Percentiles rank a stretch among this genome's conserved stretches.
Conservation (phyloP, 1,140 invertebrate species). For the Temnothorax longispinosus region DNA sequence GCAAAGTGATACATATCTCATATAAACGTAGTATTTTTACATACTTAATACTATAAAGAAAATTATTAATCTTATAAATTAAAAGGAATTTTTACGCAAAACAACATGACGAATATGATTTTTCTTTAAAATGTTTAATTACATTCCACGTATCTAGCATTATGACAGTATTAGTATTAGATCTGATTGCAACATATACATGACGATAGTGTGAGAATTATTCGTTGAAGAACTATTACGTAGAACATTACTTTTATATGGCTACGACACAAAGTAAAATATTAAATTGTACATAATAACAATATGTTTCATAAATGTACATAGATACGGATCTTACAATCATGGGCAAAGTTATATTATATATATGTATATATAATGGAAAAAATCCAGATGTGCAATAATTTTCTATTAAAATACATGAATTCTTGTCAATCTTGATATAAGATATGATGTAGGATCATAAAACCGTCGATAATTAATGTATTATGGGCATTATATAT, state of each 20-base stretch:
- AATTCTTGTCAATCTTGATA: constrained; percentile 3
- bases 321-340: constrained; percentile 27
- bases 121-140: constrained; percentile 22
- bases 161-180: constrained; percentile 11
- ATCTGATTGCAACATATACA: constrained; percentile 42
- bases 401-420: background rate
- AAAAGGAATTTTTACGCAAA: constrained; percentile 6
- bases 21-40: background rate
- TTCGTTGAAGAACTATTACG: background rate
- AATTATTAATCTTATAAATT: constrained; percentile 13
- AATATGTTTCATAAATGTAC: constrained; percentile 28
- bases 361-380: background rate
- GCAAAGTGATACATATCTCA: background rate
- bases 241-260: background rate
- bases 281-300: constrained; percentile 39
- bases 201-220: constrained; percentile 25
- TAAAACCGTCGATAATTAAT: background rate
- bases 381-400: background rate
- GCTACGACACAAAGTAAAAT: background rate
- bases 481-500: constrained; percentile 33
- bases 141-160: constrained; percentile 5
- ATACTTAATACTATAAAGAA: background rate
- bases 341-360: background rate
- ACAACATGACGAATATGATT: background rate
- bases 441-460: background rate